Base-by-base conservation (phyloP, 2,797 vertebrate species). In the Hypotaenidia okinawae region DNA sequence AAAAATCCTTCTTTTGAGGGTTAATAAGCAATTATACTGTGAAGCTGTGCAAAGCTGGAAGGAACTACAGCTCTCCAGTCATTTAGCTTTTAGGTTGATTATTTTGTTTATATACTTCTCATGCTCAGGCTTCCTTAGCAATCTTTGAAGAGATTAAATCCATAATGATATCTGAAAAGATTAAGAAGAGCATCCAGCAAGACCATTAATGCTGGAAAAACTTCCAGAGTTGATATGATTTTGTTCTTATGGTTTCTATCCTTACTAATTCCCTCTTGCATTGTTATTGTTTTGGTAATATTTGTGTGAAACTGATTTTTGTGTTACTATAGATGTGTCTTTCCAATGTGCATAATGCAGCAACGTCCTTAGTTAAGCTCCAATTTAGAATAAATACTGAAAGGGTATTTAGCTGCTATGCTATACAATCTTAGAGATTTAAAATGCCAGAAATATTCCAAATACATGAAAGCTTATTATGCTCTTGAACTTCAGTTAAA, bases 21-120 rank as follows among this genome's bases (percentile, higher is more conserved):
- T 94, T 95, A 93, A 74, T 67, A 92, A 94, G 95, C 96, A 95
- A 94, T 96, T 88, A 91, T 62, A 15, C 32, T 79, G 11, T 58
- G 47, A 87, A 74, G 41, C 82, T 90, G 30, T 93, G 87, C 83
- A 87, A 85, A 96, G 82, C 57, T 77, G 88, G 83, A 90, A 92
- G 49, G 32, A 75, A 7, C 90, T 94, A 82, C 92, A 94, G 89
- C 82, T 69, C 77, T 88, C 72, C 69, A 92, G 77, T 81, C 35
- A 93, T 96, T 64, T 54, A 66, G 66, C 81, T 96, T 97, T 97
- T 96, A 95, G 82, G 91, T 92, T 94, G 84, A 73, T 95, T 72
- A 67, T 93, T 97, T 96, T 97, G 94, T 97, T 97, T 94, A 94
- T 87, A 73, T 96, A 54, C 6, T 84, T 88, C 81, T 96, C 75